These are phyloP conservation scores for Agapostemon virescens DNA, from an alignment of 2,888 invertebrate genomes.

Conservation along the genomic window DNA sequence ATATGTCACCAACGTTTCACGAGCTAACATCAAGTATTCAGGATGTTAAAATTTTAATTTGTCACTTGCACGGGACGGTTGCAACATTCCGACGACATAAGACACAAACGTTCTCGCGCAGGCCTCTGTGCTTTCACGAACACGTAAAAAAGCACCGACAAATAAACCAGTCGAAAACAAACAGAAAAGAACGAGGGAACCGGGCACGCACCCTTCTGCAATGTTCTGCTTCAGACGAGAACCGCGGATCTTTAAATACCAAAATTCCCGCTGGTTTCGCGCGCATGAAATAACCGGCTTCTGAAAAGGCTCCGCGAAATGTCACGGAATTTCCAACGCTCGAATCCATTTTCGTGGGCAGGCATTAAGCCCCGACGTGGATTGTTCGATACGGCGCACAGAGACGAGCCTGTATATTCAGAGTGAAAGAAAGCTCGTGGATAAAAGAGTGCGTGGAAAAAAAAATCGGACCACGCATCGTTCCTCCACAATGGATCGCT, in stretches of 20 bases:
- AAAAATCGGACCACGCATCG: slow-evolving; percentile 60
- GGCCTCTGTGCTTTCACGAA: not conserved
- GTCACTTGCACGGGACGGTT: not conserved
- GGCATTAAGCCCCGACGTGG: slow-evolving; percentile 45
- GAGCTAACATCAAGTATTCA: no score
- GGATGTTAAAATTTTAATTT: not conserved
- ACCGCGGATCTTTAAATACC: not conserved
- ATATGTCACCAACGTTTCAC: no score
- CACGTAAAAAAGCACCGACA: not conserved
- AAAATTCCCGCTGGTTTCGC: slow-evolving; percentile 5
- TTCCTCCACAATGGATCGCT: slow-evolving; percentile 75
- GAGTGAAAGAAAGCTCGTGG: slow-evolving; percentile 36
- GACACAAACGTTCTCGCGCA: not conserved
- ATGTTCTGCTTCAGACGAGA: not conserved
- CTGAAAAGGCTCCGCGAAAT: slow-evolving; percentile 25
- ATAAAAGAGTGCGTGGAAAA: slow-evolving; percentile 52
- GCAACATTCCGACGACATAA: not conserved
- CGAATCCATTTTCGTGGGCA: slow-evolving; percentile 40
- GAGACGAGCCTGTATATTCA: slow-evolving; percentile 8
- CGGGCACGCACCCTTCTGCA: not conserved
- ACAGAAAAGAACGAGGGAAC: not conserved
- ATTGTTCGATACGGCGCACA: slow-evolving; percentile 38
- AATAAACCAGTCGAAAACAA: not conserved
- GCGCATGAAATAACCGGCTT: slow-evolving; percentile 4
- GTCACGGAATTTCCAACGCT: slow-evolving; percentile 30